Percentiles rank a stretch among this genome's conserved stretches.
phyloP scores from a whole-genome alignment of 1,140 invertebrate species.

The Caerostris extrusa region DNA sequence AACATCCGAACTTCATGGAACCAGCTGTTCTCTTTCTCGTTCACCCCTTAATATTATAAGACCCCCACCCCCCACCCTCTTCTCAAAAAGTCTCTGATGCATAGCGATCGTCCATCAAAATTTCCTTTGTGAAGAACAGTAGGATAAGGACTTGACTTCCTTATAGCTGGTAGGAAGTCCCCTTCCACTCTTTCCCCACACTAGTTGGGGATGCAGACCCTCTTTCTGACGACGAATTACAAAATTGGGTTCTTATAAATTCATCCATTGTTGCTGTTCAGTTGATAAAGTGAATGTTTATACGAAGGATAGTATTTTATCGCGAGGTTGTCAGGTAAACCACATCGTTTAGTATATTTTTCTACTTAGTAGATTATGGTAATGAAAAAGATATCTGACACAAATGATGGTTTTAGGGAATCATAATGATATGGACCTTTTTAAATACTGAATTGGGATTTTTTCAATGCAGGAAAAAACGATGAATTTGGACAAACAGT shows the following conservation, averaged over 20 bases:
- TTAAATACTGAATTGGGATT: no score
- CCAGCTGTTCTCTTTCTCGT: not conserved
- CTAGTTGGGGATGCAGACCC: not conserved
- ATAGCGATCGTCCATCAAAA: conserved; percentile 7
- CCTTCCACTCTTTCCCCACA: not conserved
- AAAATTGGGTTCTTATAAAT: not conserved
- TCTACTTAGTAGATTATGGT: not conserved
- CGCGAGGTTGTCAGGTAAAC: not conserved
- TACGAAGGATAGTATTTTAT: not conserved
- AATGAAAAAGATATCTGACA: not conserved
- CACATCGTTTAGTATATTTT: not conserved
- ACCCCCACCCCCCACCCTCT: not conserved
- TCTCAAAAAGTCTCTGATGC: conserved; percentile 18
- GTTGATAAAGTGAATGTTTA: not conserved
- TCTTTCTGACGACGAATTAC: not conserved
- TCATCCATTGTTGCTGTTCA: not conserved
- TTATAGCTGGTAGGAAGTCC: not conserved
- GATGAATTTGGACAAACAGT: no score
- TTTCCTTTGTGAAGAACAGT: not conserved
- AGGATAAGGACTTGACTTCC: not conserved
- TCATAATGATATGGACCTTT: no score
- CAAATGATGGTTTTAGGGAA: no score
- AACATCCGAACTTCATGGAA: not conserved
- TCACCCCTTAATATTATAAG: not conserved
- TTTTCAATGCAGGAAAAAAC: no score